Conservation (phyloP, 2,113 vertebrate species). For the Pangasianodon hypophthalmus region DNA sequence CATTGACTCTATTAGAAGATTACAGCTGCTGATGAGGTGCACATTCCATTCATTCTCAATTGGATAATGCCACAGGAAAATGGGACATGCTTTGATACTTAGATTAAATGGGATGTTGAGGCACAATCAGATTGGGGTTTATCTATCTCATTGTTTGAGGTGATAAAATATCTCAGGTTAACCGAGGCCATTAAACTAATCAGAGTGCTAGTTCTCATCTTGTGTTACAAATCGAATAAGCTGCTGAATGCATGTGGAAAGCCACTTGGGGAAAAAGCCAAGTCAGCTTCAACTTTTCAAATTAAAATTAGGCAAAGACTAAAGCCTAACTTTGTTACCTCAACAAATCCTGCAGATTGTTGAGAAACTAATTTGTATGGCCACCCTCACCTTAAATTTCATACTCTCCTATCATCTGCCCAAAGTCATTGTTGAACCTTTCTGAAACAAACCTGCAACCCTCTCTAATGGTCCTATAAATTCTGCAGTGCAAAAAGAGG, state of each 20-base stretch:
- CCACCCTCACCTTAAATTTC: not conserved
- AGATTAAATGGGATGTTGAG: not conserved
- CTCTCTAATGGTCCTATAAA: conserved; percentile 38
- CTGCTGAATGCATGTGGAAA: not conserved
- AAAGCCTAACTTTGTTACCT: not conserved
- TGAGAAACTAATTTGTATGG: not conserved
- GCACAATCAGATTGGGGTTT: not conserved
- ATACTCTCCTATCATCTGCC: conserved; percentile 44
- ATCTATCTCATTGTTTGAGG: conserved; percentile 10
- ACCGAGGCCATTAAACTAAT: conserved; percentile 7
- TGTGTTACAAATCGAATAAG: conserved; percentile 14
- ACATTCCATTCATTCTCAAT: conserved; percentile 37
- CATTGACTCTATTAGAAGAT: conserved; percentile 51
- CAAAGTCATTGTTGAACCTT: conserved; percentile 56
- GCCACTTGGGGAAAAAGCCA: not conserved
- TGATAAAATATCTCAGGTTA: conserved; percentile 12
- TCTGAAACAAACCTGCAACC: conserved; percentile 44
- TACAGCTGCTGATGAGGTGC: conserved; percentile 48
- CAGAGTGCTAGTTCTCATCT: conserved; percentile 13
- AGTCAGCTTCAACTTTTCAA: not conserved
- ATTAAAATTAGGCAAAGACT: not conserved
- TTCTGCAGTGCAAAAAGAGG: conserved; percentile 27
- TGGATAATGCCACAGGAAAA: conserved; percentile 37
- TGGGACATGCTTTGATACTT: conserved; percentile 27
- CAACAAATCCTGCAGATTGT: not conserved